Evolutionary conservation across 1,140 invertebrate genomes (phyloP).

Genomic region (Pseudomyrmex dendroicus): DNA sequence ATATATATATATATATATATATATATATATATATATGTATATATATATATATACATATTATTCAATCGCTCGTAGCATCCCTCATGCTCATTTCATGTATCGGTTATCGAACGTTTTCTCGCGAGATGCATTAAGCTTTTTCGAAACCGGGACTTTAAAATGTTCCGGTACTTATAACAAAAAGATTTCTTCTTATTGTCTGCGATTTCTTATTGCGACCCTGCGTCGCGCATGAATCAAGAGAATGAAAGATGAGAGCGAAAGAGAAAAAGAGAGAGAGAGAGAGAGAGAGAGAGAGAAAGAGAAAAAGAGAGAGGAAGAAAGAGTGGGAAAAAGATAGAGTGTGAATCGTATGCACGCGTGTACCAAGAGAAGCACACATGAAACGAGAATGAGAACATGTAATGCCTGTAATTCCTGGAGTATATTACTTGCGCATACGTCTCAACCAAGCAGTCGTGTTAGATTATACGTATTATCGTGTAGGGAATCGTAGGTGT

Average conservation of each 20-base stretch:
- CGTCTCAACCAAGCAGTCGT: constrained; percentile 71
- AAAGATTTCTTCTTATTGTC: constrained; percentile 52
- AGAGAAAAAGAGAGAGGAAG: background rate
- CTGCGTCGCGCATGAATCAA: constrained; percentile 56
- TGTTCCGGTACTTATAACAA: constrained; percentile 13
- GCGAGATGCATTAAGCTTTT: constrained; percentile 18
- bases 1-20: too few relatives aligned
- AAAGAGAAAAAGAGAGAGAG: constrained; percentile 15
- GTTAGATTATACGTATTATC: constrained; percentile 75
- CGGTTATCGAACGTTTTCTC: constrained; percentile 30
- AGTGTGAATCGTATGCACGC: constrained; percentile 65
- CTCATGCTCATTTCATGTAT: constrained; percentile 38
- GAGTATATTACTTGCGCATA: constrained; percentile 72
- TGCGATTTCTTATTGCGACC: constrained; percentile 57
- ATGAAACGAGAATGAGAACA: constrained; percentile 67
- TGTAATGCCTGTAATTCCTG: constrained; percentile 69
- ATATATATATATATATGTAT: background rate
- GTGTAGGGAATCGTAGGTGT: constrained; percentile 73
- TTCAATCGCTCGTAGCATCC: constrained; percentile 50
- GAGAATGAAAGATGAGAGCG: constrained; percentile 20
- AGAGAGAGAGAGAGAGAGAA: constrained; percentile 1
- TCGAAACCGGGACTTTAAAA: constrained; percentile 19
- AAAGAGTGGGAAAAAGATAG: background rate
- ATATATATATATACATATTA: constrained; percentile 5
- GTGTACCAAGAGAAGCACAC: constrained; percentile 74